Percentiles rank a stretch among this genome's conserved stretches.
Evolutionary conservation across 2,888 invertebrate genomes (phyloP).

Genomic region (Drosophila mettleri): DNA sequence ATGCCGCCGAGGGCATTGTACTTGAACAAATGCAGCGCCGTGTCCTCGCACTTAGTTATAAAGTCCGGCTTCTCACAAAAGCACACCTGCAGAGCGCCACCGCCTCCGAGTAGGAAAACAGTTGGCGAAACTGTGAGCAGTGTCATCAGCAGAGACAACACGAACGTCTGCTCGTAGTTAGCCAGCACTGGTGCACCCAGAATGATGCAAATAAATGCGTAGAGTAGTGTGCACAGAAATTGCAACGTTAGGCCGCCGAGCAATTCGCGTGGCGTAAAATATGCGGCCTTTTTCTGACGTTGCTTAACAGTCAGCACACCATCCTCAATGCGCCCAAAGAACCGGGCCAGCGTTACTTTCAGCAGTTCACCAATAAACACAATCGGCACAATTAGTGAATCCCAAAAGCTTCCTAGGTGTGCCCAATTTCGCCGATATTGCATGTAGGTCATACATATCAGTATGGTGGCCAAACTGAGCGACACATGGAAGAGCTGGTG

Average conservation of each 20-base stretch:
- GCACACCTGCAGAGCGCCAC: constrained; percentile 83
- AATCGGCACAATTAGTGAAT: constrained; percentile 83
- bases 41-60: constrained; percentile 83
- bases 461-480: constrained; percentile 82
- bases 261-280: constrained; percentile 81
- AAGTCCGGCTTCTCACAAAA: constrained; percentile 84
- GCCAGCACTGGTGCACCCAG: constrained; percentile 85
- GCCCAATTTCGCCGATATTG: constrained; percentile 83
- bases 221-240: constrained; percentile 81
- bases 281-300: constrained; percentile 78
- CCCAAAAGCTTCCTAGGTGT: constrained; percentile 83
- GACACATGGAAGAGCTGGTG: constrained; percentile 84
- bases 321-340: constrained; percentile 79
- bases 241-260: constrained; percentile 81
- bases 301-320: constrained; percentile 76
- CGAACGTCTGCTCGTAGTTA: constrained; percentile 84
- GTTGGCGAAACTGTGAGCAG: constrained; percentile 84
- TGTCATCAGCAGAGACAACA: constrained; percentile 83
- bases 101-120: constrained; percentile 83
- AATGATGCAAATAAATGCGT: constrained; percentile 84
- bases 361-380: constrained; percentile 82
- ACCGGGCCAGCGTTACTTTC: constrained; percentile 81
- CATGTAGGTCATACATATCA: constrained; percentile 84
- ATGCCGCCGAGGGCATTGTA: constrained; percentile 85
- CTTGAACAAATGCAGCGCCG: constrained; percentile 83